A percentile compares a stretch with the other conserved stretches of the same genome.
Evolutionary conservation across 2,113 vertebrate species (phyloP).

Genomic region (Notothenia coriiceps): DNA sequence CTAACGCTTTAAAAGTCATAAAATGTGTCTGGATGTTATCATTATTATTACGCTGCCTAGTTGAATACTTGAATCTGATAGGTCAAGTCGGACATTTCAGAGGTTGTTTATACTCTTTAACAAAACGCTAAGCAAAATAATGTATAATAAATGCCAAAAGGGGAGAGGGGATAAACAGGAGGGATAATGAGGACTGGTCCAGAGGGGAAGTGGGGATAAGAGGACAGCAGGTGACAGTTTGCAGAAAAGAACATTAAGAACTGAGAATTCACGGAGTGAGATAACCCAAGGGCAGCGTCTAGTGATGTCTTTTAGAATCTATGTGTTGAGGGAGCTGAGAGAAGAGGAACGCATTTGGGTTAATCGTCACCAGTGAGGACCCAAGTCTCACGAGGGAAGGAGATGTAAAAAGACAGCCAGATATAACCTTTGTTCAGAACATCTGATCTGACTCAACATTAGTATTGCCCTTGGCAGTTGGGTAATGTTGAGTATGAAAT

Average conservation of each 20-base stretch:
- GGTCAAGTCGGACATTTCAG: too few relatives aligned
- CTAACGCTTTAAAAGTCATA: not conserved
- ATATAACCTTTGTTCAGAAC: constrained; percentile 47
- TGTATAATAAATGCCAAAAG: constrained; percentile 56
- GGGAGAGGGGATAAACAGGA: constrained; percentile 2
- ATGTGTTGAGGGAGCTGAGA: constrained; percentile 30
- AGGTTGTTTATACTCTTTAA: too few relatives aligned
- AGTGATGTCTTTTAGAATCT: constrained; percentile 24
- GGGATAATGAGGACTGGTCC: constrained; percentile 20
- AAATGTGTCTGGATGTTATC: too few relatives aligned
- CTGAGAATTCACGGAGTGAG: not conserved
- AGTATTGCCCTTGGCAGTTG: constrained; percentile 15
- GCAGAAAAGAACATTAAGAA: constrained; percentile 19
- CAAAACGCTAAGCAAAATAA: too few relatives aligned
- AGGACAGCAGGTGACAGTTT: constrained; percentile 37
- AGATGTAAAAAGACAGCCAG: constrained; percentile 37
- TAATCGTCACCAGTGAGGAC: constrained; percentile 54
- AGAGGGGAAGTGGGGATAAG: constrained; percentile 18
- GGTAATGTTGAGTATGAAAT: not conserved
- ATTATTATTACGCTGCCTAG: too few relatives aligned
- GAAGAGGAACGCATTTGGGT: constrained; percentile 49
- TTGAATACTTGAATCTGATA: too few relatives aligned
- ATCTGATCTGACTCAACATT: constrained; percentile 26
- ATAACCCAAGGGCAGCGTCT: constrained; percentile 36
- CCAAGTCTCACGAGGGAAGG: constrained; percentile 26